A percentile compares a stretch with the other conserved stretches of the same genome.
Evolutionary conservation across 53 echinoderm and acorn worm species (phyloP).

Genomic region (Holothuria leucospilota): DNA sequence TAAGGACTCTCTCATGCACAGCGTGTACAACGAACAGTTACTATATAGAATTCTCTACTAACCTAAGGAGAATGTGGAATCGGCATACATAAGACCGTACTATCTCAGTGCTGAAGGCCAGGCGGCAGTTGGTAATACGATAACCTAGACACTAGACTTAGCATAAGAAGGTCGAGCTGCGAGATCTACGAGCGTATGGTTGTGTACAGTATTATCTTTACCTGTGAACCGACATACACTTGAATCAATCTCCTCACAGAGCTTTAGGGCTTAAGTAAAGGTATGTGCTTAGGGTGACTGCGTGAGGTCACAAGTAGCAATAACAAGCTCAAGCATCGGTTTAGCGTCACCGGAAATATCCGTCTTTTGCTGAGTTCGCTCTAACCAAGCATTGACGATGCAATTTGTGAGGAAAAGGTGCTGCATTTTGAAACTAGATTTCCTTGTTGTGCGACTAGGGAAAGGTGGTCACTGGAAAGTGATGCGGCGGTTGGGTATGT

Average conservation of each 20-base stretch:
- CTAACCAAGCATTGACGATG: too few relatives aligned
- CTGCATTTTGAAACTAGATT: too few relatives aligned
- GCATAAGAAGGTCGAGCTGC: slow-evolving; percentile 32
- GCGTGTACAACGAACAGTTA: too few relatives aligned
- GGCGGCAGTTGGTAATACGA: slow-evolving; percentile 17
- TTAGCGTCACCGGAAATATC: slow-evolving; percentile 35
- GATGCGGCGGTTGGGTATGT: too few relatives aligned
- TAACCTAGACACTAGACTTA: slow-evolving; percentile 36
- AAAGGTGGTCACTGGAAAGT: too few relatives aligned
- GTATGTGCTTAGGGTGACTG: slow-evolving; percentile 41
- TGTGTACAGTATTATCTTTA: too few relatives aligned
- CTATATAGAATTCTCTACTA: not conserved
- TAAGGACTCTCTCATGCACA: too few relatives aligned
- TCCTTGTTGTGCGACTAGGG: too few relatives aligned
- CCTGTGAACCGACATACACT: too few relatives aligned
- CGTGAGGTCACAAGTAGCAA: slow-evolving; percentile 29
- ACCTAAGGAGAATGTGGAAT: slow-evolving; percentile 30
- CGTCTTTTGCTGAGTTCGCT: not conserved
- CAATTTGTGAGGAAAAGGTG: too few relatives aligned
- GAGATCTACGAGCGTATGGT: not conserved
- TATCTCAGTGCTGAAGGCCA: slow-evolving; percentile 8
- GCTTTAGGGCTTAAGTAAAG: slow-evolving; percentile 42
- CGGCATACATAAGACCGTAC: not conserved
- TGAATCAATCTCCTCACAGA: not conserved
- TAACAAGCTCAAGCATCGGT: not conserved